Evolutionary conservation across 2,888 invertebrate genomes (phyloP).

Genomic region (Malthinus seriepunctatus): DNA sequence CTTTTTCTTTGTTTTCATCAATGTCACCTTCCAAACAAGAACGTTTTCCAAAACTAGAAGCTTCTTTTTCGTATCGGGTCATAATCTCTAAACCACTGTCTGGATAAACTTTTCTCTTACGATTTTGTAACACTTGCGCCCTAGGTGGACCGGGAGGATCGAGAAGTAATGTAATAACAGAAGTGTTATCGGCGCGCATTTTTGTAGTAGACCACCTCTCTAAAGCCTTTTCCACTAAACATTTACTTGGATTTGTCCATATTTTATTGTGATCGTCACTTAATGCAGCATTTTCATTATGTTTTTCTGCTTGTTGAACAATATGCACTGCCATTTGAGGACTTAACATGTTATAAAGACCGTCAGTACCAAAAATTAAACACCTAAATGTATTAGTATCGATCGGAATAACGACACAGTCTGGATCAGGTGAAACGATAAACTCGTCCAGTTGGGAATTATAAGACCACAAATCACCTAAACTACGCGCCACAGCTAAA

Average conservation of each 20-base stretch:
- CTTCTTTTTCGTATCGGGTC: conserved; percentile 41
- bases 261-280: conserved; percentile 50
- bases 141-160: conserved; percentile 86
- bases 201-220: conserved; percentile 80
- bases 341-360: conserved; percentile 94
- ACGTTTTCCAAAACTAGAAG: conserved; percentile 6
- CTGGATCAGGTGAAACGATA: conserved; percentile 97
- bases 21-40: not conserved
- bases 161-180: conserved; percentile 88
- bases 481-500: conserved; percentile 91
- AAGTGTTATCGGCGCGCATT: conserved; percentile 95
- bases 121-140: conserved; percentile 61
- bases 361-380: conserved; percentile 94
- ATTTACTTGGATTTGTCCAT: conserved; percentile 91
- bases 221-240: conserved; percentile 80
- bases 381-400: conserved; percentile 80
- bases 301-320: conserved; percentile 79
- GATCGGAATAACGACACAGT: conserved; percentile 84
- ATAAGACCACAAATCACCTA: conserved; percentile 98
- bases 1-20: conserved; percentile 5
- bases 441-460: conserved; percentile 89
- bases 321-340: conserved; percentile 82
- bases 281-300: conserved; percentile 71
- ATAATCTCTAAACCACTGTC: conserved; percentile 48
- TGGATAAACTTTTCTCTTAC: conserved; percentile 42